These are phyloP conservation scores for Ylistrum balloti DNA, from an alignment of 1,140 invertebrate genomes.

Conservation along the genomic window DNA sequence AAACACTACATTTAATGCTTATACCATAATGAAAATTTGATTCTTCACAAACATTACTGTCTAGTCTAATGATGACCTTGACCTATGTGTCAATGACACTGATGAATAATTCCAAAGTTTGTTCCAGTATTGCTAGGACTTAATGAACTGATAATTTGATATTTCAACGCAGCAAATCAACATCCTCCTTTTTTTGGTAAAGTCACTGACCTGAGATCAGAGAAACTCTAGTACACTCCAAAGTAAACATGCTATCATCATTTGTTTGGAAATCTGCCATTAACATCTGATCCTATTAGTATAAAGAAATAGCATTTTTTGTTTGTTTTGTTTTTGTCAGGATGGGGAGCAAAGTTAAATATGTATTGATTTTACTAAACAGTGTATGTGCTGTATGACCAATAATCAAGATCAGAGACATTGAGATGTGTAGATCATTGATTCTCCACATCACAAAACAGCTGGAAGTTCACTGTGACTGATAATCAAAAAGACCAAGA, in stretches of 20 bases:
- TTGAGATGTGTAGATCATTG: not conserved
- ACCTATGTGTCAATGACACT: not conserved
- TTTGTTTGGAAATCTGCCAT: not conserved
- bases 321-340: too few species aligned
- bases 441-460: too few species aligned
- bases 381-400: not conserved
- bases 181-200: not conserved
- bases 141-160: not conserved
- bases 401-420: too few species aligned
- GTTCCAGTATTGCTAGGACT: not conserved
- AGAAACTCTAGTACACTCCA: not conserved
- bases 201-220: not conserved
- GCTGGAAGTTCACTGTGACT: too few species aligned
- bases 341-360: too few species aligned
- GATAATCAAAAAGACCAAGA: too few species aligned
- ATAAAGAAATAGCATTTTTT: not conserved
- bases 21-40: too few species aligned
- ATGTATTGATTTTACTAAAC: slow-evolving; percentile 2
- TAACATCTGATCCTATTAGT: not conserved
- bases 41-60: too few species aligned
- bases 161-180: not conserved
- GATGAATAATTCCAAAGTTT: not conserved
- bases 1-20: too few species aligned
- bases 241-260: not conserved
- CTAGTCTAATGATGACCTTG: slow-evolving; percentile 1